These are phyloP conservation scores for Syritta pipiens DNA, from an alignment of 2,888 invertebrate species.

Conservation along the genomic window DNA sequence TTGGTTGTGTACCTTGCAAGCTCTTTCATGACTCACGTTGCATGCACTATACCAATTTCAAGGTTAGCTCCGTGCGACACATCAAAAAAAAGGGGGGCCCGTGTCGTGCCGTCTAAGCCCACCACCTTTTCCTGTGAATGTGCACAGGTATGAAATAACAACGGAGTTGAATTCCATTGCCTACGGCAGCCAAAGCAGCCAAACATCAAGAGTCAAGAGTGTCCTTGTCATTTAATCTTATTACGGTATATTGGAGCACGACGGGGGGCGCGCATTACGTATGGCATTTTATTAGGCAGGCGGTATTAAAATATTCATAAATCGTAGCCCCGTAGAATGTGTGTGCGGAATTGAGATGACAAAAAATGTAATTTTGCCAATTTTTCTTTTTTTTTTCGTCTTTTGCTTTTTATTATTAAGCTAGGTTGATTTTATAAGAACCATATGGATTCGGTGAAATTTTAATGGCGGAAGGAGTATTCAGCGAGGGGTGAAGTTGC, in stretches of 20 bases:
- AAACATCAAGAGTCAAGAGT: neutral
- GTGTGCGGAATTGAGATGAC: slow-evolving; percentile 21
- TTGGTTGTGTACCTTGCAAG: neutral
- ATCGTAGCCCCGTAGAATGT: neutral
- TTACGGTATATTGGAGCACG: slow-evolving; percentile 10
- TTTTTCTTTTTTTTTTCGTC: neutral
- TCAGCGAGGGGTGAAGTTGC: no score
- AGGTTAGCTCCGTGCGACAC: slow-evolving; percentile 35
- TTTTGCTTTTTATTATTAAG: no score
- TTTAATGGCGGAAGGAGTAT: no score
- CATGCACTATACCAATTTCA: slow-evolving; percentile 10
- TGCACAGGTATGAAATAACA: neutral
- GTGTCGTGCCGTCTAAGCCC: neutral
- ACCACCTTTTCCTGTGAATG: slow-evolving; percentile 3
- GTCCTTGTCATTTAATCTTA: slow-evolving; percentile 32
- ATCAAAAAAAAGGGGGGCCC: neutral
- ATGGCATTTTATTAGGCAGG: slow-evolving; percentile 11
- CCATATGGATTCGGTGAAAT: no score
- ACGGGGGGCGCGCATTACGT: neutral
- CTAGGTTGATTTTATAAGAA: no score
- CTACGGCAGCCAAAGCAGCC: neutral
- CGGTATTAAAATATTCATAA: slow-evolving; percentile 42
- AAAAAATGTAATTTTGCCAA: slow-evolving; percentile 5
- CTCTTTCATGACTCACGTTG: slow-evolving; percentile 4
- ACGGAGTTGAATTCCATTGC: neutral